These are phyloP conservation scores for Acanthococcus lagerstroemiae DNA, from an alignment of 2,888 invertebrate species.

Conservation along the genomic window DNA sequence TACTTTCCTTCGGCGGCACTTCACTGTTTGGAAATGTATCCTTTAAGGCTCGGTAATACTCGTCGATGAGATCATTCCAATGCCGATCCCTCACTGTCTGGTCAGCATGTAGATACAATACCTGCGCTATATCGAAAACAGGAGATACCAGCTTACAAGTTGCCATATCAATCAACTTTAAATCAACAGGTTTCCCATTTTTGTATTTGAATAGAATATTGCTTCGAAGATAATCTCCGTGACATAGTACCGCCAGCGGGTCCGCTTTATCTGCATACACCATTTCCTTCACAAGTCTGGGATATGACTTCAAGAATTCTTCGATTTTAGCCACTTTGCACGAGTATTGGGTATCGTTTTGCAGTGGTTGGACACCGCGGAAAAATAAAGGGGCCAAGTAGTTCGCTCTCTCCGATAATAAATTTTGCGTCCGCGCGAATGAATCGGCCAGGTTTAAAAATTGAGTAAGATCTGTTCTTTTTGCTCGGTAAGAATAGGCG, in stretches of 20 bases:
- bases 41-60: neutral
- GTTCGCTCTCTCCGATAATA: too few relatives aligned
- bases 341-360: neutral
- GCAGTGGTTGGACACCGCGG: neutral
- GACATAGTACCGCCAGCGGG: neutral
- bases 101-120: slow-evolving; percentile 1
- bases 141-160: neutral
- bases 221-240: neutral
- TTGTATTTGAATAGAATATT: slow-evolving; percentile 1
- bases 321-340: neutral
- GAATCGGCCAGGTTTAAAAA: neutral
- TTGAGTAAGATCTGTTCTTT: neutral
- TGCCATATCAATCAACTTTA: neutral
- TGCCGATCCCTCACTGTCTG: neutral
- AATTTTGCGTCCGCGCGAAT: neutral
- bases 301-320: neutral
- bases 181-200: neutral
- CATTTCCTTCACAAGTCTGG: neutral
- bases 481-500: slow-evolving; percentile 3
- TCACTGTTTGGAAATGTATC: neutral
- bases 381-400: neutral
- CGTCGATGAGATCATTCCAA: neutral
- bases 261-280: neutral
- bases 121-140: neutral
- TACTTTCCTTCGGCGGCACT: neutral